Evolutionary conservation across 1,140 invertebrate genomes (phyloP).

Genomic region (honey bee (Apis mellifera)): DNA sequence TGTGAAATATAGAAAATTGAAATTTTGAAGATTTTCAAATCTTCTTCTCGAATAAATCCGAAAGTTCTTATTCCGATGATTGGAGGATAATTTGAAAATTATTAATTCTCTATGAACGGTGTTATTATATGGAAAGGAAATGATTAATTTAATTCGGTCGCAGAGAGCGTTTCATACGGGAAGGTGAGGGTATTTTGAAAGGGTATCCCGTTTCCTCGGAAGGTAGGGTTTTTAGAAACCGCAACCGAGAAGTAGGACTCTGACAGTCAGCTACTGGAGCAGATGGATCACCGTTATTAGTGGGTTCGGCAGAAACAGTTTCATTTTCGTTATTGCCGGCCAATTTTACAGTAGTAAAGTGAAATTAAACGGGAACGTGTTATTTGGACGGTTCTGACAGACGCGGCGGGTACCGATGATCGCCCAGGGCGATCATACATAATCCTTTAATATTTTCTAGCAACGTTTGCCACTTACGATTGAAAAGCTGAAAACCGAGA

Average conservation of each 20-base stretch:
- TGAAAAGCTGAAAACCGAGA: background rate
- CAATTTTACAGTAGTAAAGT: slow-evolving; percentile 77
- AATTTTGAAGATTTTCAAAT: too few relatives aligned
- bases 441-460: slow-evolving; percentile 29
- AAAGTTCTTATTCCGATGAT: too few relatives aligned
- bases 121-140: too few relatives aligned
- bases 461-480: background rate
- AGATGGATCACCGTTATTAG: slow-evolving; percentile 71
- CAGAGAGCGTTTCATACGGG: too few relatives aligned
- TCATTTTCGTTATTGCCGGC: slow-evolving; percentile 70
- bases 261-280: slow-evolving; percentile 12
- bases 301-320: slow-evolving; percentile 48
- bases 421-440: slow-evolving; percentile 40
- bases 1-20: too few relatives aligned
- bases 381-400: slow-evolving; percentile 60
- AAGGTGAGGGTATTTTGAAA: background rate
- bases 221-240: slow-evolving; percentile 39
- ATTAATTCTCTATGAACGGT: too few relatives aligned
- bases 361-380: slow-evolving; percentile 74
- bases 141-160: too few relatives aligned
- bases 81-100: too few relatives aligned
- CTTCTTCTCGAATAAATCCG: too few relatives aligned
- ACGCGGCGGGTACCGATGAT: slow-evolving; percentile 19
- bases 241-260: slow-evolving; percentile 29
- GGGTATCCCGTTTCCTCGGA: background rate